phyloP scores from a whole-genome alignment of 2,113 vertebrate genomes.

The Toxotes chatareus region DNA sequence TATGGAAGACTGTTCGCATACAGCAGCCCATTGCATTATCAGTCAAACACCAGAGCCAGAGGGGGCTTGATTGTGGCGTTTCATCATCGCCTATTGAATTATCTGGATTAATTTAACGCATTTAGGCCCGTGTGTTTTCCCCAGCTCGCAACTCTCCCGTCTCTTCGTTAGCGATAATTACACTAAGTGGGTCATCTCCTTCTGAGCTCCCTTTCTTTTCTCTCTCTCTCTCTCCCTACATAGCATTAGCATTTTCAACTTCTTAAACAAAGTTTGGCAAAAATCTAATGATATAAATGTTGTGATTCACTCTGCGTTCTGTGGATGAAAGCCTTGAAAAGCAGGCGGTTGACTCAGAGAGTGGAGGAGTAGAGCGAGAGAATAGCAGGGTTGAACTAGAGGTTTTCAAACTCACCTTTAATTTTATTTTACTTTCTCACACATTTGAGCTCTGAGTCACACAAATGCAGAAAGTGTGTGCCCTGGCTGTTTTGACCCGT shows the following conservation, averaged over 20 bases:
- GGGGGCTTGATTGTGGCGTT: conserved; percentile 80
- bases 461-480: background rate
- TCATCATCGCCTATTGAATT: conserved; percentile 83
- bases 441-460: conserved; percentile 56
- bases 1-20: conserved; percentile 73
- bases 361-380: conserved; percentile 70
- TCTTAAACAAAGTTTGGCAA: conserved; percentile 79
- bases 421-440: conserved; percentile 63
- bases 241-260: conserved; percentile 74
- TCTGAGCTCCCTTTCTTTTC: conserved; percentile 56
- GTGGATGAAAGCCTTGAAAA: conserved; percentile 65
- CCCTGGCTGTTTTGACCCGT: conserved; percentile 14
- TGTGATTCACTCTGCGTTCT: conserved; percentile 72
- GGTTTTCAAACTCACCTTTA: conserved; percentile 63
- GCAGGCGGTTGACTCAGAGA: conserved; percentile 76
- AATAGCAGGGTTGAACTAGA: conserved; percentile 53
- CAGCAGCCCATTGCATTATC: conserved; percentile 73
- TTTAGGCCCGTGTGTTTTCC: conserved; percentile 82
- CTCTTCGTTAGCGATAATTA: conserved; percentile 83
- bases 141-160: conserved; percentile 75
- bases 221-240: conserved; percentile 30
- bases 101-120: conserved; percentile 85
- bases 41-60: conserved; percentile 77
- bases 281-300: conserved; percentile 67
- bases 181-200: conserved; percentile 82